A percentile compares a stretch with the other conserved stretches of the same genome.
Evolutionary conservation across 1,140 invertebrate genomes (phyloP).

Genomic region (Cotesia vestalis): DNA sequence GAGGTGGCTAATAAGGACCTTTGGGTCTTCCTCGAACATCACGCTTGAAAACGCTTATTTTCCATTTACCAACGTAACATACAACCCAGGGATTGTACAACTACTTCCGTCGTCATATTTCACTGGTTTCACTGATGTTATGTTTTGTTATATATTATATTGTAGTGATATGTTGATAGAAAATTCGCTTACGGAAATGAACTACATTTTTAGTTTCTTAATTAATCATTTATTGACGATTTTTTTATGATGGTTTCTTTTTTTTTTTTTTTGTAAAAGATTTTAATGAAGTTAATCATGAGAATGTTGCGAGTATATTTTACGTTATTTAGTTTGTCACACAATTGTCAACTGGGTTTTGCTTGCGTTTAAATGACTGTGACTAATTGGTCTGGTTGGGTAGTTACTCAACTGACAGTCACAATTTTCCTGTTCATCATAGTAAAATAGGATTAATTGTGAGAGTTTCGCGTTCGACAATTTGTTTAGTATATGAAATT

Average conservation of each 20-base stretch:
- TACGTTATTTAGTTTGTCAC: background rate
- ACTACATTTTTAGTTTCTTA: no score
- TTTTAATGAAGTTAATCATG: no score
- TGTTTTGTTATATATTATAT: background rate
- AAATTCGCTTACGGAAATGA: no score
- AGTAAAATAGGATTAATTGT: constrained; percentile 3
- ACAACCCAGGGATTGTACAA: background rate
- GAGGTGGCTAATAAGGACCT: constrained; percentile 25
- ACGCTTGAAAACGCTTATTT: constrained; percentile 28
- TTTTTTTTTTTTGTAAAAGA: no score
- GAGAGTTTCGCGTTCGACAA: background rate
- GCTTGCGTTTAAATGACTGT: background rate
- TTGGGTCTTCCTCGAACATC: constrained; percentile 27
- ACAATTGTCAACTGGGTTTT: background rate
- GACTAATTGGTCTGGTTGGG: background rate
- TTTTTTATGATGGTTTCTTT: background rate
- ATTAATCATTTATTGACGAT: background rate
- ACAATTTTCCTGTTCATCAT: constrained; percentile 23
- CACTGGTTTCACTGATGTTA: constrained; percentile 13
- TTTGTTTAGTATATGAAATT: background rate
- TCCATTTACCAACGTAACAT: constrained; percentile 4
- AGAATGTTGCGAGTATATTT: background rate
- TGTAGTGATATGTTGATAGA: no score
- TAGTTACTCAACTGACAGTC: constrained; percentile 2
- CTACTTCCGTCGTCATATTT: constrained; percentile 15